Evolutionary conservation across 2,113 vertebrate species (phyloP), one percentile per base, ranked within the genome.

Genomic region (Ageneiosus marmoratus): DNA sequence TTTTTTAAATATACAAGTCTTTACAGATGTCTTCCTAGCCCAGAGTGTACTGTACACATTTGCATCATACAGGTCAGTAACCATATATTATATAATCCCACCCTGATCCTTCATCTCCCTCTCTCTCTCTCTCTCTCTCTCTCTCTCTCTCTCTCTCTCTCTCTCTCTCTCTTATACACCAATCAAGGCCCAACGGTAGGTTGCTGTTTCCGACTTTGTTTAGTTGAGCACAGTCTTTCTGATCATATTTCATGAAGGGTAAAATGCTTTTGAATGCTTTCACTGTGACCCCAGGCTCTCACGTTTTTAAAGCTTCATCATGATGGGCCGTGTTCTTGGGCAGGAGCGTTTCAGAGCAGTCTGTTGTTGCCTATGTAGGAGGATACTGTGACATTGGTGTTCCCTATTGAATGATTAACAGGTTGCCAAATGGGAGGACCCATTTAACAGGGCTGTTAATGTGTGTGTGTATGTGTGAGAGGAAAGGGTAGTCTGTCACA

Each of bases 181-280:
- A n/a, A n/a, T n/a, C n/a, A n/a, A n/a, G n/a, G n/a, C n/a, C n/a
- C n/a, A n/a, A n/a, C n/a, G n/a, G n/a, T n/a, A n/a, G n/a, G n/a
- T n/a, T n/a, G n/a, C n/a, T n/a, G n/a, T n/a, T n/a, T n/a, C n/a
- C n/a, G n/a, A n/a, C n/a, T n/a, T n/a, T n/a, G n/a, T 56, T 72
- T 32, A 79, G 56, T 83, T 73, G 84, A 86, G 86, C 84, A 81
- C n/a, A n/a, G 88, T 50, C 83, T 87, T 93, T 92, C 94, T 94
- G 91, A 90, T 92, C 87, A 89, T 86, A 88, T 92, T 94, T 92
- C 88, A 88, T 56, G 84, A 91, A 88, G 83, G 89, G 89, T 89
- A 86, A 91, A 91, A 92, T 87, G n/a, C n/a, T n/a, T n/a, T n/a
- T 83, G 89, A 92, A 93, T 94, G 88, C 91, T 88, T 93, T 90